phyloP scores from a whole-genome alignment of 2,797 vertebrate species.

The Odontamblyopus lacepedii region DNA sequence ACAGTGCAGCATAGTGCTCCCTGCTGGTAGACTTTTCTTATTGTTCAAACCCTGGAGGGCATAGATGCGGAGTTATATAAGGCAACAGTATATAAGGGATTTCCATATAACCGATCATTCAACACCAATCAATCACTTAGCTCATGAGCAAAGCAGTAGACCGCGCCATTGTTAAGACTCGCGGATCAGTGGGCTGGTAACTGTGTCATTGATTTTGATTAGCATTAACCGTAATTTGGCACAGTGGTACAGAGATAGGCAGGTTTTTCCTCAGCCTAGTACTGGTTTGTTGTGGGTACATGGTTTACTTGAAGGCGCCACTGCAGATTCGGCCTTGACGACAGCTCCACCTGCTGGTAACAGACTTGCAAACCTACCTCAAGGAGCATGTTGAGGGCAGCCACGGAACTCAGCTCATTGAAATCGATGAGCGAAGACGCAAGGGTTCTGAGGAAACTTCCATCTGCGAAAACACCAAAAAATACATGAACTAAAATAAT shows the following conservation, averaged over 20 bases:
- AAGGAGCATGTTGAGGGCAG: constrained; percentile 95
- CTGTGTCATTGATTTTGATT: constrained; percentile 35
- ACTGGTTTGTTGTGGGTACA: constrained; percentile 38
- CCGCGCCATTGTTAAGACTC: constrained; percentile 29
- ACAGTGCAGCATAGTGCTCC: constrained; percentile 95
- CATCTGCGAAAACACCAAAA: constrained; percentile 78
- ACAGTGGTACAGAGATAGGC: constrained; percentile 26
- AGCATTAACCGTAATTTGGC: constrained; percentile 39
- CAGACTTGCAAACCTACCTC: constrained; percentile 80
- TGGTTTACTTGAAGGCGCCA: constrained; percentile 19
- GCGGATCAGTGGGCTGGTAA: constrained; percentile 21
- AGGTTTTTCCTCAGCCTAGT: constrained; percentile 37
- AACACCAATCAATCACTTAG: constrained; percentile 52
- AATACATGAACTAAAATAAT: too few species aligned
- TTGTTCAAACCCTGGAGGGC: constrained; percentile 91
- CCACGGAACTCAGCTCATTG: constrained; percentile 93
- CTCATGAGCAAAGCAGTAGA: constrained; percentile 26
- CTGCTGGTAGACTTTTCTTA: constrained; percentile 97
- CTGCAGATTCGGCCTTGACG: constrained; percentile 48
- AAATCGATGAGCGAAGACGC: constrained; percentile 94
- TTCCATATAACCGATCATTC: constrained; percentile 63
- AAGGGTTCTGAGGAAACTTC: constrained; percentile 92
- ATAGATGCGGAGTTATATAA: constrained; percentile 64
- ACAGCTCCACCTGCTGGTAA: constrained; percentile 74
- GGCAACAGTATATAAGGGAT: constrained; percentile 43